Conservation (phyloP, 2,888 invertebrate genomes). For the Sinopyrophorus schimmeli region DNA sequence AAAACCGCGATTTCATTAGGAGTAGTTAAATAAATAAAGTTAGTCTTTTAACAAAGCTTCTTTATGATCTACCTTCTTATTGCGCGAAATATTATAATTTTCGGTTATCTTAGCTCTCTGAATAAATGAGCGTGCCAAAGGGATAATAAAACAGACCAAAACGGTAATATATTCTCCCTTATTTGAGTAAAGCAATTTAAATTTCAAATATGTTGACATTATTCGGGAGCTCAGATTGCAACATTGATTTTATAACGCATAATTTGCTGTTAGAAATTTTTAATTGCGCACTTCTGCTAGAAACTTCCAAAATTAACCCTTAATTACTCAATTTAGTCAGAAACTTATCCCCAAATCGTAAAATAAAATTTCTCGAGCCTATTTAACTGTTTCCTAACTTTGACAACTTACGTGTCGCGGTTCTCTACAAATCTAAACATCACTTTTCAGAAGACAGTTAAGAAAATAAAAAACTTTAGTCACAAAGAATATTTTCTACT, state of each 20-base stretch:
- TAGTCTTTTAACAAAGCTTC: conserved; percentile 16
- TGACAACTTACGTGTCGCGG: no score
- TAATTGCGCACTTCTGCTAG: neutral
- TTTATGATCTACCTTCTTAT: conserved; percentile 18
- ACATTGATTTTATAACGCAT: conserved; percentile 12
- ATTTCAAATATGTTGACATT: conserved; percentile 20
- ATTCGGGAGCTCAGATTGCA: conserved; percentile 7
- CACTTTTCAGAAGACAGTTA: no score
- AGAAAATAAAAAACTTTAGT: no score
- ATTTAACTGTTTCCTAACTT: no score
- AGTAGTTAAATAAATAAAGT: conserved; percentile 11
- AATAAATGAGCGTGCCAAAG: conserved; percentile 20
- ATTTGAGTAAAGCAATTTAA: conserved; percentile 16
- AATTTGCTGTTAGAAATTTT: neutral
- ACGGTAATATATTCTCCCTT: conserved; percentile 17
- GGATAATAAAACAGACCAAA: conserved; percentile 22
- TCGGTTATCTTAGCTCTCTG: conserved; percentile 19
- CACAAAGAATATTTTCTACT: no score
- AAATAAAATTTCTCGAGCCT: no score
- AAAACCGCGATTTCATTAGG: neutral
- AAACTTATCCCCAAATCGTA: no score
- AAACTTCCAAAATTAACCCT: neutral
- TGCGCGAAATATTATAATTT: conserved; percentile 15
- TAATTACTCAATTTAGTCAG: no score
- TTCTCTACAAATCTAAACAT: no score